These are phyloP conservation scores for Drosophila mayaguana DNA, from an alignment of 2,888 invertebrate species.

Conservation along the genomic window DNA sequence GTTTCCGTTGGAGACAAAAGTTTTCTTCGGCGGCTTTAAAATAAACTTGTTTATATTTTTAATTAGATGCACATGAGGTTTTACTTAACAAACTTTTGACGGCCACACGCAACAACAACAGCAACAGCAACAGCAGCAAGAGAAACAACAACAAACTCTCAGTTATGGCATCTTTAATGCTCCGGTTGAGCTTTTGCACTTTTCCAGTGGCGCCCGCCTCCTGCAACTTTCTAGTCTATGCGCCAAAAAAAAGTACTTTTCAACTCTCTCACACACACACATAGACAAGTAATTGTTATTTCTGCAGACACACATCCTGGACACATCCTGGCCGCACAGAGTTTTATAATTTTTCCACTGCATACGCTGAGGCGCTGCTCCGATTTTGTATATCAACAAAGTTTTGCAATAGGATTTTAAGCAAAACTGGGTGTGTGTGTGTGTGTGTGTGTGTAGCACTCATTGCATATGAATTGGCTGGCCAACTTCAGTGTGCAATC, in stretches of 20 bases:
- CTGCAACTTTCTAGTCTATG: constrained; percentile 67
- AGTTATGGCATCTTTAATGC: constrained; percentile 78
- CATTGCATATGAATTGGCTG: constrained; percentile 28
- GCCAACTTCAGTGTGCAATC: constrained; percentile 52
- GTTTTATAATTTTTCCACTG: constrained; percentile 63
- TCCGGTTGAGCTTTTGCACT: constrained; percentile 60
- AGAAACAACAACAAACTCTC: constrained; percentile 39
- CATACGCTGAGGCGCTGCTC: constrained; percentile 56
- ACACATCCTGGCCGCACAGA: constrained; percentile 50
- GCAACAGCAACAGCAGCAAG: no score
- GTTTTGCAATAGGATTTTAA: constrained; percentile 51
- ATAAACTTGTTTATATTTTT: constrained; percentile 80
- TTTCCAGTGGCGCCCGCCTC: constrained; percentile 16
- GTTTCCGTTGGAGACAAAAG: constrained; percentile 74
- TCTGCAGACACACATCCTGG: constrained; percentile 69
- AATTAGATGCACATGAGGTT: constrained; percentile 80
- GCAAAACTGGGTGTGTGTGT: neutral
- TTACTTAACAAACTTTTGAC: constrained; percentile 75
- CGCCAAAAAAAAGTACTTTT: constrained; percentile 71
- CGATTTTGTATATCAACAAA: constrained; percentile 65
- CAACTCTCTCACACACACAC: constrained; percentile 25
- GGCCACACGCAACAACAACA: constrained; percentile 31
- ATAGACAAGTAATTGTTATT: constrained; percentile 51
- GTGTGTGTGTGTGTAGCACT: constrained; percentile 8
- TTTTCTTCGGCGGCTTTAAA: constrained; percentile 79